Conservation (phyloP, 1,140 invertebrate species). For the Hormaphis cornu region DNA sequence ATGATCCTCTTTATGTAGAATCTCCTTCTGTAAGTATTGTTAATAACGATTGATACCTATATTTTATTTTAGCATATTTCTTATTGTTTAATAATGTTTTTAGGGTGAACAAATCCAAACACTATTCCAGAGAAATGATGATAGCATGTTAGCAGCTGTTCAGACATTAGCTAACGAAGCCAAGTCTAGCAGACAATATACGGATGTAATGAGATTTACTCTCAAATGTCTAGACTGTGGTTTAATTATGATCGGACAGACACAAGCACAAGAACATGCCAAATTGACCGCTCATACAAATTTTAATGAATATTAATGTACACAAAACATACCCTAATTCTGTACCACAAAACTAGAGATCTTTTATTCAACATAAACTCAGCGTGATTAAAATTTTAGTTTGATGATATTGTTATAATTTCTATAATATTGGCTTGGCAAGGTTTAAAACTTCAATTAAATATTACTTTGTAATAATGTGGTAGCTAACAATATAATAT, state of each 20-base stretch:
- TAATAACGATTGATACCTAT: not conserved
- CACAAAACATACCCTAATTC: not conserved
- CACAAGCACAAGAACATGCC: slow-evolving; percentile 73
- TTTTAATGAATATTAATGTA: slow-evolving; percentile 61
- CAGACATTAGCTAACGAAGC: slow-evolving; percentile 76
- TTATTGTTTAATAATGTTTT: slow-evolving; percentile 9
- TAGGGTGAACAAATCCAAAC: slow-evolving; percentile 57
- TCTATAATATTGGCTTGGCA: too few species aligned
- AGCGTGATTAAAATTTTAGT: too few species aligned
- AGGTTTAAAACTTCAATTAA: too few species aligned
- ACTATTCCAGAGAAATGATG: slow-evolving; percentile 68
- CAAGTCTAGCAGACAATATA: slow-evolving; percentile 76
- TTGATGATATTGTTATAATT: too few species aligned
- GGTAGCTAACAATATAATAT: too few species aligned
- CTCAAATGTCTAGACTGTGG: slow-evolving; percentile 73
- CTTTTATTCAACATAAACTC: too few species aligned
- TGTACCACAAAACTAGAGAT: too few species aligned
- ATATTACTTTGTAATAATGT: too few species aligned
- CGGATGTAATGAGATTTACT: slow-evolving; percentile 77
- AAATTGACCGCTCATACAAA: slow-evolving; percentile 71
- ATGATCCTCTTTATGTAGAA: slow-evolving; percentile 86
- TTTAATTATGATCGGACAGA: slow-evolving; percentile 60
- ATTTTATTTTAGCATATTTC: not conserved
- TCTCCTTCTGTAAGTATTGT: slow-evolving; percentile 39
- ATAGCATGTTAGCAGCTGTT: slow-evolving; percentile 63